These are phyloP conservation scores for Ormia ochracea DNA, from an alignment of 2,888 invertebrate genomes.

Conservation along the genomic window DNA sequence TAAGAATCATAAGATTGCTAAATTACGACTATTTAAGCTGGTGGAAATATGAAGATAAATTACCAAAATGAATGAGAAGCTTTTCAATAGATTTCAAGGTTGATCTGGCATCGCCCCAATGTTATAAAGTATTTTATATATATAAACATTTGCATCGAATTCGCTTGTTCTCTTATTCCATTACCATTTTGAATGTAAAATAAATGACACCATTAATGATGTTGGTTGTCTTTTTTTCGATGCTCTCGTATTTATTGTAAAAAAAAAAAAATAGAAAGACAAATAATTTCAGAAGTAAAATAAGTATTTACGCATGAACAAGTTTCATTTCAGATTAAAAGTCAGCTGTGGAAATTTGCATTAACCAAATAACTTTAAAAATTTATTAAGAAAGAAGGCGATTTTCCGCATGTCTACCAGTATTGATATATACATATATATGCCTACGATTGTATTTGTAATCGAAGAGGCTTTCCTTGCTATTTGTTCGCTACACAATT, in stretches of 20 bases:
- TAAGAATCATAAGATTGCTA: no score
- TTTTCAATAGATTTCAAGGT: no score
- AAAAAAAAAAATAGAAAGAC: background rate
- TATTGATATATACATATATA: no score
- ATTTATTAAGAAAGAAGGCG: background rate
- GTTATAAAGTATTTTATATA: no score
- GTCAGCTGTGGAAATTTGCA: conserved; percentile 18
- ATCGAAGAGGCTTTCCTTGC: no score
- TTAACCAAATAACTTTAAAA: background rate
- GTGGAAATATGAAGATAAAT: no score
- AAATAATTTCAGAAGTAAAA: conserved; percentile 9
- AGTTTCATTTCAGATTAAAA: conserved; percentile 16
- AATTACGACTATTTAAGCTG: no score
- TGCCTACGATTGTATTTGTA: no score
- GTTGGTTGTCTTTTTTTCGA: conserved; percentile 5
- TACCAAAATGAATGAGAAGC: no score
- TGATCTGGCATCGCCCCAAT: no score
- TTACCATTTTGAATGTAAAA: conserved; percentile 15
- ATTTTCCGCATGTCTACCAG: no score
- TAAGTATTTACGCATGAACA: conserved; percentile 13
- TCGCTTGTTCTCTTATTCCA: background rate
- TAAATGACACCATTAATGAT: conserved; percentile 32
- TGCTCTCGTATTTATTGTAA: background rate
- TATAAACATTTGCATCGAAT: conserved; percentile 34
- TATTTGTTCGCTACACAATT: no score